Evolutionary conservation across 2,888 invertebrate genomes (phyloP).

Genomic region (Hypomecis punctinalis): DNA sequence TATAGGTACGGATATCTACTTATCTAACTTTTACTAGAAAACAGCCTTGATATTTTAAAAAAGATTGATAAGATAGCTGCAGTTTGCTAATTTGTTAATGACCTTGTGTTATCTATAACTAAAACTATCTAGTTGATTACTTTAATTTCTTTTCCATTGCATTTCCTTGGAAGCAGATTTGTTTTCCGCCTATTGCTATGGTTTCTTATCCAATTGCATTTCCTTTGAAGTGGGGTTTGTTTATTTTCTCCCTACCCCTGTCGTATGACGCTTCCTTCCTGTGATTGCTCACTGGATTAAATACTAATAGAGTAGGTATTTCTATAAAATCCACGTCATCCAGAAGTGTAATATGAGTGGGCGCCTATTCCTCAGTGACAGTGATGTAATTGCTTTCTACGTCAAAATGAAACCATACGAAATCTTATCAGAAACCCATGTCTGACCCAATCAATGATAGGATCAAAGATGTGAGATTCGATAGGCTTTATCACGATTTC

Average conservation of each 20-base stretch:
- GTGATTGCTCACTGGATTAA: constrained; percentile 10
- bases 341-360: background rate
- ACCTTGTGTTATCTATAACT: constrained; percentile 31
- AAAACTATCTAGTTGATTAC: constrained; percentile 7
- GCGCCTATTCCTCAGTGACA: constrained; percentile 8
- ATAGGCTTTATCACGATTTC: background rate
- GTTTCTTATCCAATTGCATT: background rate
- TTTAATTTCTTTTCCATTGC: background rate
- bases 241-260: background rate
- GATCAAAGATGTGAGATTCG: constrained; percentile 1
- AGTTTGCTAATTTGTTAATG: constrained; percentile 35
- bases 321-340: constrained; percentile 8
- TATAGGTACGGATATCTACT: constrained; percentile 5
- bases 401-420: constrained; percentile 20
- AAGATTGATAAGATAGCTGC: constrained; percentile 30
- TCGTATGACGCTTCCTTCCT: background rate
- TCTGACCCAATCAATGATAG: constrained; percentile 11
- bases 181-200: background rate
- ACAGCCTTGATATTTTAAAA: constrained; percentile 26
- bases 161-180: background rate
- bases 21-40: constrained; percentile 26
- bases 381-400: constrained; percentile 16
- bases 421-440: constrained; percentile 17
- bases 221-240: background rate
- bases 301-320: constrained; percentile 4